phyloP scores from a whole-genome alignment of 2,113 vertebrate species.

The Elgaria multicarinata region DNA sequence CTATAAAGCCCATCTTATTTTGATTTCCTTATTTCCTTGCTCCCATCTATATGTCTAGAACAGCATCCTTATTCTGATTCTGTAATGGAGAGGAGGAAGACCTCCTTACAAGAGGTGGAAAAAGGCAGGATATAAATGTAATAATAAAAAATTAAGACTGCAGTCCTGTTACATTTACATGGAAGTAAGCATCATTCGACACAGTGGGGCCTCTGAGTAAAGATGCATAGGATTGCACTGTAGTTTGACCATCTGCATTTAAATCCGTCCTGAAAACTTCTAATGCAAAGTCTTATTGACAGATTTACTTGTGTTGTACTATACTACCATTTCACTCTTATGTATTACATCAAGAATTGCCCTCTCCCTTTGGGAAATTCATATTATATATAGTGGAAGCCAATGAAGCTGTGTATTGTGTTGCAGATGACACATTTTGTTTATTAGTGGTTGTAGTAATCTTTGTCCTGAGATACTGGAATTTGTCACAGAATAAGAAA shows the following conservation, averaged over 20 bases:
- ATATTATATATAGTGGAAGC: not conserved
- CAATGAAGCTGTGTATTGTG: not conserved
- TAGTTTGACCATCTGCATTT: not conserved
- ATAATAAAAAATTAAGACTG: not conserved
- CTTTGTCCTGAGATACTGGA: not conserved
- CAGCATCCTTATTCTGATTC: not conserved
- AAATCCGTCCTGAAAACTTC: not conserved
- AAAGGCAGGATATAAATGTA: no score
- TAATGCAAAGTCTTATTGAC: not conserved
- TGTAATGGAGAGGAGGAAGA: not conserved
- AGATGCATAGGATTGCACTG: not conserved
- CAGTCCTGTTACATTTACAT: not conserved
- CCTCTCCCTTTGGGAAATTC: not conserved
- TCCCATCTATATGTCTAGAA: not conserved
- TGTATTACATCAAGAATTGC: not conserved
- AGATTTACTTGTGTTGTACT: not conserved
- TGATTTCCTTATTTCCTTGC: not conserved
- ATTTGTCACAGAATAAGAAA: not conserved
- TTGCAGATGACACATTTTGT: not conserved
- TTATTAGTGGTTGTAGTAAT: not conserved
- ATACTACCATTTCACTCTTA: not conserved
- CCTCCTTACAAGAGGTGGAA: no score
- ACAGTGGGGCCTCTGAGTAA: not conserved
- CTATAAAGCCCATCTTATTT: not conserved
- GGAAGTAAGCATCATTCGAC: no score